Percentiles rank a stretch among this genome's conserved stretches.
Conservation (phyloP, 2,113 vertebrate genomes). For the Dicentrarchus labrax region DNA sequence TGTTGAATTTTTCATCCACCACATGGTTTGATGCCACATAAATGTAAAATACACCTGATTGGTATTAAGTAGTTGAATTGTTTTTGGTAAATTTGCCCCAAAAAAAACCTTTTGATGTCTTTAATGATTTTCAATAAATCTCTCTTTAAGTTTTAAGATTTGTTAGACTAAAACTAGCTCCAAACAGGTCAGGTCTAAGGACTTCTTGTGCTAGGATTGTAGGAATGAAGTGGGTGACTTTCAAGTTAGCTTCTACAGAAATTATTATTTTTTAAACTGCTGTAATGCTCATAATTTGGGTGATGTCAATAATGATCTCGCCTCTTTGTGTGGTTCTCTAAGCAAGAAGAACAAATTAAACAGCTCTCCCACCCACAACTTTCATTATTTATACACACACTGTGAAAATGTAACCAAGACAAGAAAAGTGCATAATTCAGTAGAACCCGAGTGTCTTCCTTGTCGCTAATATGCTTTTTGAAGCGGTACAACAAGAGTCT, state of each 20-base stretch:
- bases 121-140: not conserved
- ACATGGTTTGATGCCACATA: not conserved
- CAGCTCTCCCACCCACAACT: not conserved
- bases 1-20: not conserved
- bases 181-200: not conserved
- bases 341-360: not conserved
- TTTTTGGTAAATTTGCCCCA: too few relatives aligned
- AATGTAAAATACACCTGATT: not conserved
- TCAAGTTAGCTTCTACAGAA: not conserved
- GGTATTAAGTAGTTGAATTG: too few relatives aligned
- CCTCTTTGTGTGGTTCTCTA: not conserved
- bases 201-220: too few relatives aligned
- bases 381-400: constrained; percentile 12
- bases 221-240: not conserved
- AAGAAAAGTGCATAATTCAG: not conserved
- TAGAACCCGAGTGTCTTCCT: not conserved
- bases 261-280: not conserved
- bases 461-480: not conserved
- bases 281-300: not conserved
- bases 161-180: not conserved
- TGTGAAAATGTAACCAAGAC: constrained; percentile 5
- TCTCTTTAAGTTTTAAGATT: not conserved
- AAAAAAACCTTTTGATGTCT: not conserved
- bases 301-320: not conserved
- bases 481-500: not conserved